These are phyloP conservation scores for Cantharis rustica DNA, from an alignment of 2,888 invertebrate species.

Conservation along the genomic window DNA sequence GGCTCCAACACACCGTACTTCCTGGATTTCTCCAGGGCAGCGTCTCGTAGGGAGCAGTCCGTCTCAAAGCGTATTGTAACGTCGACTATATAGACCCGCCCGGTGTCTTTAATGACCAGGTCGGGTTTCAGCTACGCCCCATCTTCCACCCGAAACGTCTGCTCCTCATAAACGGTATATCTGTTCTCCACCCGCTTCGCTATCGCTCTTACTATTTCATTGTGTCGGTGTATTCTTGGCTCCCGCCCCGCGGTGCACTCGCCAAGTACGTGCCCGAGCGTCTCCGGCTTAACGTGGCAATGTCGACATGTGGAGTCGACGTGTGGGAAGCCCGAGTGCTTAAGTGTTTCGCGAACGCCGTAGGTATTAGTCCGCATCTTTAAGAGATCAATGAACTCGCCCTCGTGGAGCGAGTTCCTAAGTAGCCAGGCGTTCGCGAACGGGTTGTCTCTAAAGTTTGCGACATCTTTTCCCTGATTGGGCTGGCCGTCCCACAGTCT, in stretches of 20 bases:
- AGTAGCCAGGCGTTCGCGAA: background rate
- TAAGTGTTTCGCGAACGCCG: background rate
- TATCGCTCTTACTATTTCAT: background rate
- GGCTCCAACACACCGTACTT: no score
- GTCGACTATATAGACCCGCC: no score
- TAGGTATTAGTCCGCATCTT: background rate
- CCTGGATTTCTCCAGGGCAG: no score
- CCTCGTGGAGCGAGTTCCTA: background rate
- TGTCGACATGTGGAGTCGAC: background rate
- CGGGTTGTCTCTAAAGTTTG: background rate
- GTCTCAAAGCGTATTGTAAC: no score
- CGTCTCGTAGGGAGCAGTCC: no score
- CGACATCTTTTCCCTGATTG: background rate
- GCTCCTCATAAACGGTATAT: background rate
- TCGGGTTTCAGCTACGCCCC: background rate
- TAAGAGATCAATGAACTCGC: background rate
- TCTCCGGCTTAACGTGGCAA: background rate
- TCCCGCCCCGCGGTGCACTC: background rate
- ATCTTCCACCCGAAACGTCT: background rate
- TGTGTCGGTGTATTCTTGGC: background rate
- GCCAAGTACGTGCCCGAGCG: background rate
- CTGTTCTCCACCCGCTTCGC: background rate
- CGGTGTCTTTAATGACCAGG: no score
- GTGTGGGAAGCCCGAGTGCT: background rate
- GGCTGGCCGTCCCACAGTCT: background rate